These are phyloP conservation scores for Alca torda DNA, from an alignment of 2,797 vertebrate species.

Conservation along the genomic window DNA sequence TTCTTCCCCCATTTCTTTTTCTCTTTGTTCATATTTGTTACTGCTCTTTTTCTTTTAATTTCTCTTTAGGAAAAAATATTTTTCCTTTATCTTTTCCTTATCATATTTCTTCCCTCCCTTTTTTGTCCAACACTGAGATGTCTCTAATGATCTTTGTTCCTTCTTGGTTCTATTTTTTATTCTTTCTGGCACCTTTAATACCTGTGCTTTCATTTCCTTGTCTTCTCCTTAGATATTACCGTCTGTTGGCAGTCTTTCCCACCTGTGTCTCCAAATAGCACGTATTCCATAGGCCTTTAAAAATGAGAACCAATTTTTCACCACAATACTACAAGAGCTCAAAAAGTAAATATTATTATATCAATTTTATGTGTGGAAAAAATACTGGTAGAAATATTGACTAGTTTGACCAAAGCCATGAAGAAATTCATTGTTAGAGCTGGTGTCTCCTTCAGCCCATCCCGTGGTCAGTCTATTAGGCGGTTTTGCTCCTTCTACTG, in stretches of 20 bases:
- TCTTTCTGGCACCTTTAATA: neutral
- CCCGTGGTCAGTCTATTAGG: neutral
- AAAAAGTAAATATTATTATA: neutral
- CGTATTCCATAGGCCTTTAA: neutral
- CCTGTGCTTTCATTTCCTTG: neutral
- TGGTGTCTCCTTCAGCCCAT: neutral
- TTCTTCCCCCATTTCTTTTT: neutral
- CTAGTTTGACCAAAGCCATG: neutral
- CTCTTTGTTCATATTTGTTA: neutral
- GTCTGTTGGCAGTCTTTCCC: neutral
- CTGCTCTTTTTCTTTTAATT: neutral
- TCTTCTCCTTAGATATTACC: neutral
- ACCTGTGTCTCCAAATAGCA: neutral
- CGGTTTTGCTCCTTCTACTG: neutral
- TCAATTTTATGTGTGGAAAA: neutral
- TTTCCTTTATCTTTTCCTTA: neutral
- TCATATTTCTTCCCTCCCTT: neutral
- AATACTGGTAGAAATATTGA: neutral
- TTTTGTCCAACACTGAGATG: neutral
- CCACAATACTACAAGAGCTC: neutral
- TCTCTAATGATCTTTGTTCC: neutral
- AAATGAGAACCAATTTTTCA: neutral
- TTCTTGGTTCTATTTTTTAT: neutral
- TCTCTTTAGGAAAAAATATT: neutral
- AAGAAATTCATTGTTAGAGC: neutral